A percentile compares a stretch with the other conserved stretches of the same genome.
These are phyloP conservation scores for Phalacrocorax pelagicus DNA, from an alignment of 2,113 vertebrate species.

Conservation along the genomic window DNA sequence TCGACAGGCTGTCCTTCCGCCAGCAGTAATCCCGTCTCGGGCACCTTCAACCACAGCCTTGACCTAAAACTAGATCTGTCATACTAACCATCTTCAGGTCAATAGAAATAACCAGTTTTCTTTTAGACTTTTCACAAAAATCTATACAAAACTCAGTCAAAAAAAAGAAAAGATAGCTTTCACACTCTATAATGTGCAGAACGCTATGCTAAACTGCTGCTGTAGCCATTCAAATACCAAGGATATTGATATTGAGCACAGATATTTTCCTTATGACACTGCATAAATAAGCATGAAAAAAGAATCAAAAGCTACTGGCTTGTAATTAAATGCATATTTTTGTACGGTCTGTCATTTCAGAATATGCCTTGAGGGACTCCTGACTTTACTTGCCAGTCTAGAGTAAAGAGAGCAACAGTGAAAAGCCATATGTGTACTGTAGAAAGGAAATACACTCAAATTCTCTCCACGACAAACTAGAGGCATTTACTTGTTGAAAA, in stretches of 20 bases:
- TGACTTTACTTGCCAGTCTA: background rate
- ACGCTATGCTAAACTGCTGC: background rate
- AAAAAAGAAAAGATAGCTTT: background rate
- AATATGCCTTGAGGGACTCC: background rate
- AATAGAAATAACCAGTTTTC: constrained; percentile 51
- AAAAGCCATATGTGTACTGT: no score
- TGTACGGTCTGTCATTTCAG: background rate
- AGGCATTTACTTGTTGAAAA: rapidly evolving
- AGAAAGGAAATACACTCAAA: background rate
- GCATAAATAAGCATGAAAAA: background rate
- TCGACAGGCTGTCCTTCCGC: background rate
- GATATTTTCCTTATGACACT: background rate
- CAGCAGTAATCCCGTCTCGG: background rate
- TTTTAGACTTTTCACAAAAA: constrained; percentile 59
- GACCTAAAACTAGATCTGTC: constrained; percentile 14
- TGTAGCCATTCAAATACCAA: background rate
- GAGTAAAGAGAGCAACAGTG: background rate
- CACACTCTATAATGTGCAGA: background rate
- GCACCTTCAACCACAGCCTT: background rate
- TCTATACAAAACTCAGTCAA: constrained; percentile 54
- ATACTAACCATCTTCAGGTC: constrained; percentile 50
- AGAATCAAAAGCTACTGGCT: background rate
- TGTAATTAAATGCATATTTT: background rate
- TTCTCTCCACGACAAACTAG: background rate
- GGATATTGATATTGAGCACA: background rate